Conservation (phyloP, 2,797 vertebrate species). For the Chromobotia macracanthus region DNA sequence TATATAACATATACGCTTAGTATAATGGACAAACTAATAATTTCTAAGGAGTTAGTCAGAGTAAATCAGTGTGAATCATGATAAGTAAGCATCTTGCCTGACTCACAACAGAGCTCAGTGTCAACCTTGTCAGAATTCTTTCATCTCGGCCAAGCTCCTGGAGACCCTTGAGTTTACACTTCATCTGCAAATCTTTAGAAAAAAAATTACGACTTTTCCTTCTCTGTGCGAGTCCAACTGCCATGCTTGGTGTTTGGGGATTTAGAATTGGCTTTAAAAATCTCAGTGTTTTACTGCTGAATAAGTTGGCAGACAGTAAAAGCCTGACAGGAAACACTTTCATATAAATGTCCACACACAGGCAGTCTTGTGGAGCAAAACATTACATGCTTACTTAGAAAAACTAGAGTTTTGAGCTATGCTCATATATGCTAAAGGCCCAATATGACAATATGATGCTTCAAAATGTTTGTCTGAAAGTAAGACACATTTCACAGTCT, state of each 20-base stretch:
- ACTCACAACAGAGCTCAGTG: slow-evolving; percentile 13
- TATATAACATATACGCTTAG: not conserved
- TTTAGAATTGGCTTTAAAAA: slow-evolving; percentile 22
- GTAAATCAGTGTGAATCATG: slow-evolving; percentile 13
- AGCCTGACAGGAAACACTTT: no score
- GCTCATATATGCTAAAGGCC: no score
- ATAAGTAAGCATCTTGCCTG: not conserved
- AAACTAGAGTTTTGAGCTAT: not conserved
- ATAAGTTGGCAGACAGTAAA: slow-evolving; percentile 17
- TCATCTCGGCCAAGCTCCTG: slow-evolving; percentile 39
- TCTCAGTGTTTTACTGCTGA: not conserved
- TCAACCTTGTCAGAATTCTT: not conserved
- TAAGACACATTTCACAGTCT: no score
- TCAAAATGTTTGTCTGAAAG: no score
- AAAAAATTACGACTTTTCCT: slow-evolving; percentile 13
- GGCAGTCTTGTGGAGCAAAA: not conserved
- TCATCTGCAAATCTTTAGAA: slow-evolving; percentile 30
- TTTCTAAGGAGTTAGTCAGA: slow-evolving; percentile 27
- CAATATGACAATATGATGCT: not conserved
- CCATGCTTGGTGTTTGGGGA: slow-evolving; percentile 26
- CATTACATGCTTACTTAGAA: slow-evolving; percentile 16
- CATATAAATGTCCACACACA: slow-evolving; percentile 1
- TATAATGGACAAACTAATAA: slow-evolving; percentile 3
- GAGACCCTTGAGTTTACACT: slow-evolving; percentile 43
- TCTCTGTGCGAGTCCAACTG: slow-evolving; percentile 4